These are phyloP conservation scores for Microchrysa polita DNA, from an alignment of 2,888 invertebrate genomes.

Conservation along the genomic window DNA sequence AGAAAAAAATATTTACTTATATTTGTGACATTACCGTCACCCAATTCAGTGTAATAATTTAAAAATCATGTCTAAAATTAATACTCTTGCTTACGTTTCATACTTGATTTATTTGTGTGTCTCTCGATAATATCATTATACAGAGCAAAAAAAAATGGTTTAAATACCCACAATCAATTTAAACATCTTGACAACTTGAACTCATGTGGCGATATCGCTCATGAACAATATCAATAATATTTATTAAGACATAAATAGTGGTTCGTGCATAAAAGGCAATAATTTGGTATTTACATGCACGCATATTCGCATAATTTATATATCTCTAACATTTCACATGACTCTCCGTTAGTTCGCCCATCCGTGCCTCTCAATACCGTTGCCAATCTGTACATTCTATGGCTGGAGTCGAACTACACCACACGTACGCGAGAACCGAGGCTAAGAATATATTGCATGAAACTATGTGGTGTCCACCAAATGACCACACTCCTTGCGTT, in stretches of 20 bases:
- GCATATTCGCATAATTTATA: conserved; percentile 53
- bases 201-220: conserved; percentile 40
- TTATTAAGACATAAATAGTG: conserved; percentile 57
- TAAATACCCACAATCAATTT: conserved; percentile 34
- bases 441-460: neutral
- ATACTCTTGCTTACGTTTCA: no score
- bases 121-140: no score
- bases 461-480: conserved; percentile 13
- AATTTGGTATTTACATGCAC: conserved; percentile 55
- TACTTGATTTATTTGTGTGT: no score
- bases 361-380: neutral
- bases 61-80: no score
- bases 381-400: neutral
- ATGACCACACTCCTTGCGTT: conserved; percentile 38
- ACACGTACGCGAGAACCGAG: neutral
- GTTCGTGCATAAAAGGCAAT: conserved; percentile 55
- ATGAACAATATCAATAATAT: conserved; percentile 52
- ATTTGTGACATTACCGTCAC: no score
- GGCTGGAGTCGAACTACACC: neutral
- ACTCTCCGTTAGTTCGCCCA: conserved; percentile 27
- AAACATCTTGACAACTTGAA: conserved; percentile 41
- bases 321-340: conserved; percentile 45
- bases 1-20: no score
- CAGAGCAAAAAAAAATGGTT: no score
- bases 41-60: no score